phyloP scores from a whole-genome alignment of 2,888 invertebrate genomes.

The Drosophila engyochracea region DNA sequence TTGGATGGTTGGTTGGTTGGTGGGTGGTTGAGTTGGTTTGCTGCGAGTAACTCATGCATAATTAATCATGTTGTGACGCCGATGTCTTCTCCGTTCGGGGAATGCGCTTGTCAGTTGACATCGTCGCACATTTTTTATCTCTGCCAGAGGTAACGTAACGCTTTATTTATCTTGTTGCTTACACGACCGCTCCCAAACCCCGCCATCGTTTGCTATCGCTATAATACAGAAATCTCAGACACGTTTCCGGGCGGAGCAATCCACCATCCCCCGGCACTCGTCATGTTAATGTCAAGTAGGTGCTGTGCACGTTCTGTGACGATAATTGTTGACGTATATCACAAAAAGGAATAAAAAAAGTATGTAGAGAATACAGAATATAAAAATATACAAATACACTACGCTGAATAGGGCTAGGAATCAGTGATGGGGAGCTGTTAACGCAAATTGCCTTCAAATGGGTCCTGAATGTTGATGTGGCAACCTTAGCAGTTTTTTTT shows the following conservation, averaged over 20 bases:
- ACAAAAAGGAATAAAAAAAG: slow-evolving; percentile 23
- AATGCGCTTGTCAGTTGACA: slow-evolving; percentile 67
- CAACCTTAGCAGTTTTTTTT: slow-evolving; percentile 17
- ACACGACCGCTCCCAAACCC: slow-evolving; percentile 24
- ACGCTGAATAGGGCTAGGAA: slow-evolving; percentile 9
- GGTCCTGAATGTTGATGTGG: slow-evolving; percentile 43
- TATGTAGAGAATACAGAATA: slow-evolving; percentile 4
- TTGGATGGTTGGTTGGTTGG: neutral
- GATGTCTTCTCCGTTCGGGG: slow-evolving; percentile 28
- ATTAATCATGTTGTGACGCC: slow-evolving; percentile 72
- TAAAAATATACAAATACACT: slow-evolving; percentile 13
- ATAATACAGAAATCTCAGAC: slow-evolving; percentile 48
- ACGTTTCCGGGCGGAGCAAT: slow-evolving; percentile 9
- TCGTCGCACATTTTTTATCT: slow-evolving; percentile 70
- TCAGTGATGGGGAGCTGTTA: slow-evolving; percentile 33
- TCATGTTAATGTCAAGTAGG: slow-evolving; percentile 45
- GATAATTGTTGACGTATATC: slow-evolving; percentile 79
- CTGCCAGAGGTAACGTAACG: slow-evolving; percentile 49
- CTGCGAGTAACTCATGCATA: slow-evolving; percentile 60
- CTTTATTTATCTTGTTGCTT: slow-evolving; percentile 72
- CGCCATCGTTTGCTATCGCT: slow-evolving; percentile 30
- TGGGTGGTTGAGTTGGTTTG: neutral
- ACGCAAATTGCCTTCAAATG: slow-evolving; percentile 46
- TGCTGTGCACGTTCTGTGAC: slow-evolving; percentile 53
- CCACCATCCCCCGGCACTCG: neutral